A percentile compares a stretch with the other conserved stretches of the same genome.
These are phyloP conservation scores for Trissolcus basalis DNA, from an alignment of 1,140 invertebrate species.

Conservation along the genomic window DNA sequence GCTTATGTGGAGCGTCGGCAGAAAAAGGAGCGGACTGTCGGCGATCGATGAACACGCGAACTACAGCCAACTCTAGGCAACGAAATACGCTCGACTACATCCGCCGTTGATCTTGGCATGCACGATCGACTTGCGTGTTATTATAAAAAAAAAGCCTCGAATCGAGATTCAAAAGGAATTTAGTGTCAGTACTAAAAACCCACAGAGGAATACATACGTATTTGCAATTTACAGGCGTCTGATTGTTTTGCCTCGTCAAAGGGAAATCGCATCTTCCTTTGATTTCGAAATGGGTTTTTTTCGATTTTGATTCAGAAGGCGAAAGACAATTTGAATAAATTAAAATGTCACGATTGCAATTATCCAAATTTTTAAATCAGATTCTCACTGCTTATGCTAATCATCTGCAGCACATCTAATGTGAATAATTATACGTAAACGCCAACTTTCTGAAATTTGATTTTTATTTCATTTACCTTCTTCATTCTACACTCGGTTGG, in stretches of 20 bases:
- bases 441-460: no score
- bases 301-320: no score
- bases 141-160: conserved; percentile 35
- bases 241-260: neutral
- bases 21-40: conserved; percentile 49
- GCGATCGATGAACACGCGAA: conserved; percentile 65
- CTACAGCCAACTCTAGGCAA: conserved; percentile 37
- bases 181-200: conserved; percentile 24
- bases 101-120: conserved; percentile 57
- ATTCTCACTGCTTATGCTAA: no score
- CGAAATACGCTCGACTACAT: conserved; percentile 55
- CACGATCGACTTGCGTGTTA: conserved; percentile 55
- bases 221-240: conserved; percentile 15
- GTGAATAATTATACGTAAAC: no score
- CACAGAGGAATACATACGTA: conserved; percentile 27
- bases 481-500: no score
- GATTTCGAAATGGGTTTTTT: no score
- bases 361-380: no score
- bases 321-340: no score
- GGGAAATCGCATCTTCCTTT: neutral
- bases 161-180: conserved; percentile 55
- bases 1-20: conserved; percentile 46
- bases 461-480: no score
- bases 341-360: no score
- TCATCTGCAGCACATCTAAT: no score